Percentiles rank a stretch among this genome's conserved stretches.
Evolutionary conservation across 2,797 vertebrate species (phyloP).

Genomic region (Notoglanidium macrostoma): DNA sequence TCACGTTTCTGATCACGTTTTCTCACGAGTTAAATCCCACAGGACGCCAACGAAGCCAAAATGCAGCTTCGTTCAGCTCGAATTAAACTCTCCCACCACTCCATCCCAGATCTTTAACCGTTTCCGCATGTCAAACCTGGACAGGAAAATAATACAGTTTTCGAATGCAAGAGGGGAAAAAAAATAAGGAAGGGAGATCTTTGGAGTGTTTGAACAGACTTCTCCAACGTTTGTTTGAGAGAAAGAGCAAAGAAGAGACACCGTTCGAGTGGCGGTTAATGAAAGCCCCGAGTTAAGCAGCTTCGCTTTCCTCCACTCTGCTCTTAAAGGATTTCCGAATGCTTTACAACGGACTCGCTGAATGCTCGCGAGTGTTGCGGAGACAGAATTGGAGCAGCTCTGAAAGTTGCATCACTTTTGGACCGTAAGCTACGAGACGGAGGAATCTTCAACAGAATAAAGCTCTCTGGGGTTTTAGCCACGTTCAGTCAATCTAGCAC

Average conservation of each 20-base stretch:
- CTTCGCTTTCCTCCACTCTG: slow-evolving; percentile 43
- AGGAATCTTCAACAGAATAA: slow-evolving; percentile 38
- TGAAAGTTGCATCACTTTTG: slow-evolving; percentile 75
- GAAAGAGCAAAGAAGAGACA: slow-evolving; percentile 36
- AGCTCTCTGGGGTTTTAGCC: slow-evolving; percentile 60
- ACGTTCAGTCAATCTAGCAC: slow-evolving; percentile 39
- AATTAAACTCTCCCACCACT: slow-evolving; percentile 94
- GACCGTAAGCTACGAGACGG: slow-evolving; percentile 56
- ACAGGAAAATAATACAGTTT: neutral
- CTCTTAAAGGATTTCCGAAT: slow-evolving; percentile 49
- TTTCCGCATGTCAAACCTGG: slow-evolving; percentile 90
- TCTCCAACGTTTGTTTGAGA: neutral
- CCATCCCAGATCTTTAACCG: slow-evolving; percentile 93
- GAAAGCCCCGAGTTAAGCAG: slow-evolving; percentile 36
- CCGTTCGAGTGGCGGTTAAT: slow-evolving; percentile 26
- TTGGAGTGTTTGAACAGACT: neutral
- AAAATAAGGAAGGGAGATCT: neutral
- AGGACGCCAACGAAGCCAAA: slow-evolving; percentile 91
- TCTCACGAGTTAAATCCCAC: slow-evolving; percentile 85
- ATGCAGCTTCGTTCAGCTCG: slow-evolving; percentile 93
- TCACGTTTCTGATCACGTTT: slow-evolving; percentile 46
- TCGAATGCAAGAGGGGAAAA: neutral
- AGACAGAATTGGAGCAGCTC: slow-evolving; percentile 78
- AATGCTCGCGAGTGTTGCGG: slow-evolving; percentile 52
- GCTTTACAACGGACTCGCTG: slow-evolving; percentile 41